phyloP scores from a whole-genome alignment of 2,113 vertebrate genomes.

The Hyaena hyaena region DNA sequence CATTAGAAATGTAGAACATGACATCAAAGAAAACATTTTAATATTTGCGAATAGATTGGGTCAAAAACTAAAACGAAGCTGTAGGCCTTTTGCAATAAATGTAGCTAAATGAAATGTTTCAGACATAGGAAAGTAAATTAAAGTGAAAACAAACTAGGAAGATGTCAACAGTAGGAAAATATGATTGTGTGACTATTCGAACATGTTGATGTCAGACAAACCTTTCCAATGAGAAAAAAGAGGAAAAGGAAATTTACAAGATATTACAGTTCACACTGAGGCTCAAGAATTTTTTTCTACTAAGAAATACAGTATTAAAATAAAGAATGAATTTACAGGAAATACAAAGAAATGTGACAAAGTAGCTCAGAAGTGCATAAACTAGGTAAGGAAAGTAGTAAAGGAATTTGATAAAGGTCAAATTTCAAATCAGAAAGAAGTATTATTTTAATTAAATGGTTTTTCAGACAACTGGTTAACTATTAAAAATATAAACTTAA shows the following conservation, averaged over 20 bases:
- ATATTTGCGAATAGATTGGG: background rate
- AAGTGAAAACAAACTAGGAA: background rate
- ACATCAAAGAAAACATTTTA: background rate
- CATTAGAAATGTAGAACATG: background rate
- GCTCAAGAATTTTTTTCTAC: background rate
- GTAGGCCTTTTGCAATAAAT: background rate
- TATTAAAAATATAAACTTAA: conserved; percentile 32
- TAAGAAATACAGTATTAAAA: background rate
- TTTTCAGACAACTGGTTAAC: background rate
- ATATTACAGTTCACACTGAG: background rate
- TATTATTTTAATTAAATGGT: conserved; percentile 13
- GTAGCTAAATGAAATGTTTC: conserved; percentile 35
- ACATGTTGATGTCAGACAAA: background rate
- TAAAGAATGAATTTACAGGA: background rate
- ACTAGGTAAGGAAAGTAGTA: background rate
- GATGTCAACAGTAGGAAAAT: background rate
- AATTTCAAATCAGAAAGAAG: conserved; percentile 45
- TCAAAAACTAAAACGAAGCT: background rate
- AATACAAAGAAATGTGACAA: background rate
- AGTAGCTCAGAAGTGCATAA: background rate
- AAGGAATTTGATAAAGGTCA: background rate
- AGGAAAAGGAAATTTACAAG: background rate
- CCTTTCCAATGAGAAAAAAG: background rate
- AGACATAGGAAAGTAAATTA: background rate
- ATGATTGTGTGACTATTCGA: background rate